Base-by-base conservation (phyloP, 2,888 invertebrate species). In the Subacronicta megacephala region DNA sequence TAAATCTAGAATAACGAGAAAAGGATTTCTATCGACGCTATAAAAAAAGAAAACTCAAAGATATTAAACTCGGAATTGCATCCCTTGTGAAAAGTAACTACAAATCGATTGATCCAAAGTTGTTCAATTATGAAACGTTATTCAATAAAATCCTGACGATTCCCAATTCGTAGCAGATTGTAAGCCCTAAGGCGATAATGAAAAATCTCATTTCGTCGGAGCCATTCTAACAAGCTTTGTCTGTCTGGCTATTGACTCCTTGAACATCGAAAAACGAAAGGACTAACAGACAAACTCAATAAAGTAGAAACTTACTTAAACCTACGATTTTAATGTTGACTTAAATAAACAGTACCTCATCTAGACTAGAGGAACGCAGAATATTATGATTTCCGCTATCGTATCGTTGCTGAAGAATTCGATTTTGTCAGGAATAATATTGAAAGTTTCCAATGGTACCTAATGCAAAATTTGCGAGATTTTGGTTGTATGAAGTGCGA, bases 181-280 rank as follows among this genome's bases (percentile, higher is more conserved):
- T 59, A 63, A 70, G 62, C 54, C 55, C 58, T 55, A 29, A 38
- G 44, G 61, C 49, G 67, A 62, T 75, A 74, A 79, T 75, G 70
- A 69, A 73, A 75, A 73, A 64, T 49, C 69, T 74, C 67, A 68
- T 73, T 80, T 72, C 55, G 51, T 44, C 40, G 38, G 49, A 43
- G 41, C 56, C 45, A 53, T 74, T 59, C 40, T 41, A 16, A 33
- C 31, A 50, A 61, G 44, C 59, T 68, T 68, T 65, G 61, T 75
- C 69, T 67, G 62, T 66, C 69, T 57, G 64, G 47, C 63, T 71
- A 67, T 76, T 71, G 62, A 70, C 59, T 61, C 29, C 36, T n/a
- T n/a, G n/a, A 59, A 49, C 45, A 49, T 60, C 46, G n/a, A n/a
- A n/a, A n/a, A n/a, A n/a, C n/a, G n/a, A 62, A 56, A 49, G 38